Evolutionary conservation across 2,888 invertebrate species (phyloP).

Genomic region (Plebejus anna): DNA sequence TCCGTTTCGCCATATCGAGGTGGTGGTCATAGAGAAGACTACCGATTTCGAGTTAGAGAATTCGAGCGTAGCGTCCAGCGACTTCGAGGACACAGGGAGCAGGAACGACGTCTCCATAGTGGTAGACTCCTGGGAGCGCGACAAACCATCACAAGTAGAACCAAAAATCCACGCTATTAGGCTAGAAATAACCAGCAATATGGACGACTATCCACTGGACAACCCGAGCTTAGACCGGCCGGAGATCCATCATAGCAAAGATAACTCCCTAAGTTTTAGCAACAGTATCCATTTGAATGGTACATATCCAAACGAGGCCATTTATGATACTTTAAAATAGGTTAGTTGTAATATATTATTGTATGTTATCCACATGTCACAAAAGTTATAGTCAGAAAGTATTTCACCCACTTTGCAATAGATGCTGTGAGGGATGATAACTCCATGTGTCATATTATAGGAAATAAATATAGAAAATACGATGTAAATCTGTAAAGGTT

Average conservation of each 20-base stretch:
- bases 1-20: conserved; percentile 75
- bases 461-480: conserved; percentile 27
- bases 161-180: conserved; percentile 72
- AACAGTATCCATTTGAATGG: conserved; percentile 78
- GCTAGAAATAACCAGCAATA: conserved; percentile 73
- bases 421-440: conserved; percentile 28
- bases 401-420: conserved; percentile 33
- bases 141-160: conserved; percentile 54
- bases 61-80: conserved; percentile 68
- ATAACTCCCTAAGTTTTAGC: conserved; percentile 71
- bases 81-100: conserved; percentile 63
- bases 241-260: conserved; percentile 66
- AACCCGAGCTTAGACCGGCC: conserved; percentile 56
- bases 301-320: conserved; percentile 78
- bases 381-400: conserved; percentile 33
- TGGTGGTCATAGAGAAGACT: conserved; percentile 75
- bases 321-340: conserved; percentile 76
- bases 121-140: conserved; percentile 72
- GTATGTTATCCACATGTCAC: conserved; percentile 29
- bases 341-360: conserved; percentile 42
- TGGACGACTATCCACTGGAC: conserved; percentile 66
- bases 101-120: conserved; percentile 69
- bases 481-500: conserved; percentile 30
- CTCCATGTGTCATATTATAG: conserved; percentile 37
- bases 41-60: conserved; percentile 72